Percentiles rank a stretch among this genome's conserved stretches.
phyloP scores from a whole-genome alignment of 1,140 invertebrate species.

The Maniola jurtina region DNA sequence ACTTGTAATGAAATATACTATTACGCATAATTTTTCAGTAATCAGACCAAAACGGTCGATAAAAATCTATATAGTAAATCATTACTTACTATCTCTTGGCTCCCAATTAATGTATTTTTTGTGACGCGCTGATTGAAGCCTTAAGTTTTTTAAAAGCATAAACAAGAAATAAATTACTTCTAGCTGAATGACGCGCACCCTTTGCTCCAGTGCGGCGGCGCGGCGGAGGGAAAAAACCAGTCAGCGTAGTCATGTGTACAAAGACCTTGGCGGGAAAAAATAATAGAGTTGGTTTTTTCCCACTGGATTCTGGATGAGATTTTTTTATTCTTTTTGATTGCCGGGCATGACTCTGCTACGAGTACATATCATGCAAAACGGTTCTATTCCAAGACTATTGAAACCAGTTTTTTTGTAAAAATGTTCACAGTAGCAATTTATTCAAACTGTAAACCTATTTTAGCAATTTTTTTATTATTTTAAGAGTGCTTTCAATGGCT shows the following conservation, averaged over 20 bases:
- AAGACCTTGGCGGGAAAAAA: constrained; percentile 33
- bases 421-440: neutral
- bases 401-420: neutral
- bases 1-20: no score
- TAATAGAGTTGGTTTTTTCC: constrained; percentile 16
- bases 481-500: no score
- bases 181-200: constrained; percentile 29
- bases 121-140: neutral
- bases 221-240: constrained; percentile 37
- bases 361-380: neutral
- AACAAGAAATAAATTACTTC: constrained; percentile 29
- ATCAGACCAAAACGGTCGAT: no score
- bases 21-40: no score
- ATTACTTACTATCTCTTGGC: no score
- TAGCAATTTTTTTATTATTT: no score
- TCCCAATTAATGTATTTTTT: neutral
- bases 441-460: no score
- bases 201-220: constrained; percentile 37
- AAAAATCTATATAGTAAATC: no score
- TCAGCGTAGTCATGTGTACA: constrained; percentile 33
- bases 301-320: constrained; percentile 1
- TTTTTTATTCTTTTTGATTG: constrained; percentile 15
- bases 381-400: constrained; percentile 1
- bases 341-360: constrained; percentile 7
- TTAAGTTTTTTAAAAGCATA: constrained; percentile 15